These are phyloP conservation scores for Heterotis niloticus DNA, from an alignment of 2,113 vertebrate genomes.

Conservation along the genomic window DNA sequence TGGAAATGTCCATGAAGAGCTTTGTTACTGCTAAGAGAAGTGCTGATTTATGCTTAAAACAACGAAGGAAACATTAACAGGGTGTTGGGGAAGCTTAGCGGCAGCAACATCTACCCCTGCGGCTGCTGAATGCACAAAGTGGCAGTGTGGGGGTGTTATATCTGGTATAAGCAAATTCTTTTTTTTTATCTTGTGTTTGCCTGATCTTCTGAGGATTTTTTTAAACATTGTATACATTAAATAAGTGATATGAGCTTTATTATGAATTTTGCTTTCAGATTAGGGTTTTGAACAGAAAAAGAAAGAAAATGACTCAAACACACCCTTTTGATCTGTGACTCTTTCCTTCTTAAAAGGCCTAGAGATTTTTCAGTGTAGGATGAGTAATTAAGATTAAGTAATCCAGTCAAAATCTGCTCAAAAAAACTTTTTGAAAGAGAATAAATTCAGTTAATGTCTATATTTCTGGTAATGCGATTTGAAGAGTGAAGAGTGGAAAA, in stretches of 20 bases:
- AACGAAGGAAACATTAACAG: constrained; percentile 44
- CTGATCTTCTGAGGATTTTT: neutral
- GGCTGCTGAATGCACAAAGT: constrained; percentile 10
- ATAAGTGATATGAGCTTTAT: constrained; percentile 28
- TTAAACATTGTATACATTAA: neutral
- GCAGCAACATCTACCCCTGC: constrained; percentile 27
- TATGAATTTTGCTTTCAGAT: neutral
- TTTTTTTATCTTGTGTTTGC: constrained; percentile 4
- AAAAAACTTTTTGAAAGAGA: too few relatives aligned
- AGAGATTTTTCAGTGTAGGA: constrained; percentile 6
- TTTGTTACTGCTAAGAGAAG: too few relatives aligned
- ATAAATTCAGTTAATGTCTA: too few relatives aligned
- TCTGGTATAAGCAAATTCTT: neutral
- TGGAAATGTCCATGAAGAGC: neutral
- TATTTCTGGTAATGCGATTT: too few relatives aligned
- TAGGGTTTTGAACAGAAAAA: neutral
- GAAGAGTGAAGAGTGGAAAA: too few relatives aligned
- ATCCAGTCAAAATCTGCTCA: constrained; percentile 12
- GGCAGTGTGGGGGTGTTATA: constrained; percentile 26
- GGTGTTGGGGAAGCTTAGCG: constrained; percentile 44
- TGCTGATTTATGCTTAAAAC: constrained; percentile 31
- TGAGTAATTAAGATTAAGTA: constrained; percentile 17
- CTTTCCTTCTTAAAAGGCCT: neutral
- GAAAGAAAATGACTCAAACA: neutral
- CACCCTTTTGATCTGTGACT: constrained; percentile 16